phyloP scores from a whole-genome alignment of 1,140 invertebrate genomes.

The Pentalonia nigronervosa region DNA sequence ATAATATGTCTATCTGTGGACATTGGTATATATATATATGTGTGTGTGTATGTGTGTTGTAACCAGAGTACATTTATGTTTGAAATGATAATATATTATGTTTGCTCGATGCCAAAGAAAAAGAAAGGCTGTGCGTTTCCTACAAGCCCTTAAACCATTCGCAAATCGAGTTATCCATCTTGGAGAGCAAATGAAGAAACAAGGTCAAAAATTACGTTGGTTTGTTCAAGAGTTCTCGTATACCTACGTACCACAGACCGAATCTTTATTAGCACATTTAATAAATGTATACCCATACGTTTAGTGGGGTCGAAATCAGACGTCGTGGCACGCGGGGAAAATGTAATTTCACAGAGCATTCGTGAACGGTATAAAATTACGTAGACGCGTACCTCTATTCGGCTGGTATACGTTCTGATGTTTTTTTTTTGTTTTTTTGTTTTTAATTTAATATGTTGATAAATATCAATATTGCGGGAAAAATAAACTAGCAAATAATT shows the following conservation, averaged over 20 bases:
- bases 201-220: not conserved
- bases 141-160: constrained; percentile 25
- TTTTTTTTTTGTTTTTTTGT: not conserved
- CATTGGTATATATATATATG: too few species aligned
- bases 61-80: not conserved
- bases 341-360: not conserved
- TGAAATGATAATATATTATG: constrained; percentile 1
- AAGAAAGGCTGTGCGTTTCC: not conserved
- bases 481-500: constrained; percentile 26
- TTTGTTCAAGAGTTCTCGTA: not conserved
- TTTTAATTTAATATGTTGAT: not conserved
- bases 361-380: not conserved
- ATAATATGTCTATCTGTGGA: not conserved
- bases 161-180: constrained; percentile 31
- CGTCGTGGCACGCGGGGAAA: not conserved
- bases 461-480: not conserved
- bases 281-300: not conserved
- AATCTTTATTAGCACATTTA: constrained; percentile 17
- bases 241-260: not conserved
- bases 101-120: not conserved
- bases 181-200: constrained; percentile 13
- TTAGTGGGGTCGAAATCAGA: not conserved
- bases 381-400: not conserved
- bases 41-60: not conserved
- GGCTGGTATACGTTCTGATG: not conserved